Conservation (phyloP, 2,888 invertebrate species). For the Lucinisca nassula region DNA sequence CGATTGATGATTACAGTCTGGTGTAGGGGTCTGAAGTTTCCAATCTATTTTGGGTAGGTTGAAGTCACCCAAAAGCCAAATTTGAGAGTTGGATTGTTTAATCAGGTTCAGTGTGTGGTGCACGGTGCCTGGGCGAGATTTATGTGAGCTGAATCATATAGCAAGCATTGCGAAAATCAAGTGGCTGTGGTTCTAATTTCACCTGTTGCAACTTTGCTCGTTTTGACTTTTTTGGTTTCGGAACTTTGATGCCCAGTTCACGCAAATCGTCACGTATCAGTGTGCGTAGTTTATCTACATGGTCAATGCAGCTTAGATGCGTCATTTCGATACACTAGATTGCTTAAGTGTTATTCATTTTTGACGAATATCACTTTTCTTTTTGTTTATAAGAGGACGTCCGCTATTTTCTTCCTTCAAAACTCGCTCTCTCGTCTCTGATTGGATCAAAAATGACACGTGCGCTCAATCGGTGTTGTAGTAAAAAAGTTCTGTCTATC, state of each 20-base stretch:
- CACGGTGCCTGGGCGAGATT: no score
- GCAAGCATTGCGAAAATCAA: no score
- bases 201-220: conserved; percentile 51
- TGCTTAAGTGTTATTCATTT: background rate
- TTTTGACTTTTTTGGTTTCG: conserved; percentile 83
- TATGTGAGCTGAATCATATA: no score
- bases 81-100: no score
- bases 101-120: no score
- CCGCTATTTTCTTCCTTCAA: conserved; percentile 72
- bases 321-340: conserved; percentile 67
- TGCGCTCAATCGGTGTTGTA: conserved; percentile 31
- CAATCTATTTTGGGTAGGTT: no score
- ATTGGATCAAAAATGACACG: conserved; percentile 72
- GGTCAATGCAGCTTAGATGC: conserved; percentile 81
- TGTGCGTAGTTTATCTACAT: conserved; percentile 77
- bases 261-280: conserved; percentile 83
- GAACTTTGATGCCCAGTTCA: conserved; percentile 84
- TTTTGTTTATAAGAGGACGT: background rate
- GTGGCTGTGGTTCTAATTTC: no score
- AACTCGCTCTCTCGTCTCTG: conserved; percentile 72
- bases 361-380: background rate
- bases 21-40: no score
- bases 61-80: no score
- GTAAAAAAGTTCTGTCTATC: background rate
- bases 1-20: no score